Conservation (phyloP, 1,140 invertebrate genomes). For the Archivesica marissinica region DNA sequence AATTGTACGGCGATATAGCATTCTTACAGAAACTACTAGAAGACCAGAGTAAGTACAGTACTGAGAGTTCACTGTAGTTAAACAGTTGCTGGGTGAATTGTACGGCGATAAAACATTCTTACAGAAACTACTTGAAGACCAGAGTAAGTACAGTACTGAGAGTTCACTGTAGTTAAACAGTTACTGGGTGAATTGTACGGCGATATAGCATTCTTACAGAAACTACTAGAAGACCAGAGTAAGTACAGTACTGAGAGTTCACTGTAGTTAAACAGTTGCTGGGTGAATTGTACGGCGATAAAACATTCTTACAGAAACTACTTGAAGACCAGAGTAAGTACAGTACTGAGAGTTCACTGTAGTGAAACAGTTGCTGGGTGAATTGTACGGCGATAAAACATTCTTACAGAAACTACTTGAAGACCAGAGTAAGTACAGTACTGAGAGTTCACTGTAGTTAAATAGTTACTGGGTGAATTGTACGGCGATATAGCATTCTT, state of each 20-base stretch:
- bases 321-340: conserved; percentile 80
- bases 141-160: conserved; percentile 81
- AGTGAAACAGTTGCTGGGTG: conserved; percentile 83
- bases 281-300: conserved; percentile 83
- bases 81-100: conserved; percentile 83
- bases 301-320: conserved; percentile 82
- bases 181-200: conserved; percentile 83
- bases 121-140: conserved; percentile 82
- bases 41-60: conserved; percentile 81
- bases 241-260: no score
- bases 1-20: conserved; percentile 82
- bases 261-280: conserved; percentile 84
- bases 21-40: conserved; percentile 82
- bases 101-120: conserved; percentile 83
- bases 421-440: conserved; percentile 81
- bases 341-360: no score
- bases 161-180: no score
- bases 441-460: no score
- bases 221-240: conserved; percentile 82
- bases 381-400: conserved; percentile 82
- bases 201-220: conserved; percentile 83
- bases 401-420: conserved; percentile 82
- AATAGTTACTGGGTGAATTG: conserved; percentile 83
- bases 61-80: no score
- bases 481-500: conserved; percentile 83